phyloP scores from a whole-genome alignment of 2,888 invertebrate species.

The Pammene fasciana region DNA sequence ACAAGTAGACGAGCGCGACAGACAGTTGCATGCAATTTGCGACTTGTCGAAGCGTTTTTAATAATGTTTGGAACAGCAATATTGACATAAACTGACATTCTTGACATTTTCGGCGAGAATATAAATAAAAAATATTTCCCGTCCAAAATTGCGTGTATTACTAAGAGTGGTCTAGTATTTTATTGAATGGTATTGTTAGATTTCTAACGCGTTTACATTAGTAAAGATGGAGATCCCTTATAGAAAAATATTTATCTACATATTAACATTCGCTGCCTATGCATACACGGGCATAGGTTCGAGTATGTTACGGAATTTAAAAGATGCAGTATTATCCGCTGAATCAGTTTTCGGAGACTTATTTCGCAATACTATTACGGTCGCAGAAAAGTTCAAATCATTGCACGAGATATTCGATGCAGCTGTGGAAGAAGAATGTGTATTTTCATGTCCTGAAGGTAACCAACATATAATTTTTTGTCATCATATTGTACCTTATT shows the following conservation, averaged over 20 bases:
- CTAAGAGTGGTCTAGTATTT: slow-evolving; percentile 14
- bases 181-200: slow-evolving; percentile 19
- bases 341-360: slow-evolving; percentile 92
- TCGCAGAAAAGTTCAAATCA: slow-evolving; percentile 88
- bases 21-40: no score
- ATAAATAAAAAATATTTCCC: slow-evolving; percentile 35
- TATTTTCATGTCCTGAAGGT: slow-evolving; percentile 90
- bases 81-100: slow-evolving; percentile 14
- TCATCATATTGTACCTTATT: background rate
- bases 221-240: slow-evolving; percentile 88
- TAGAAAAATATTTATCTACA: slow-evolving; percentile 88
- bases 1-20: slow-evolving; percentile 10
- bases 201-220: slow-evolving; percentile 6
- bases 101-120: slow-evolving; percentile 21
- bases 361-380: slow-evolving; percentile 87
- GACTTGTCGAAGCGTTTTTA: slow-evolving; percentile 8
- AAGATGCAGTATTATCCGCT: slow-evolving; percentile 91
- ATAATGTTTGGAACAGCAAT: slow-evolving; percentile 11
- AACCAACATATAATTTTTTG: slow-evolving; percentile 41
- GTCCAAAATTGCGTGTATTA: slow-evolving; percentile 35
- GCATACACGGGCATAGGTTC: slow-evolving; percentile 92
- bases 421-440: slow-evolving; percentile 92
- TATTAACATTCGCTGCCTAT: slow-evolving; percentile 89
- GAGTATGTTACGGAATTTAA: slow-evolving; percentile 87
- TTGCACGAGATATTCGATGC: slow-evolving; percentile 92